Conservation (phyloP, 2,113 vertebrate genomes). For the Mionectes macconnelli region DNA sequence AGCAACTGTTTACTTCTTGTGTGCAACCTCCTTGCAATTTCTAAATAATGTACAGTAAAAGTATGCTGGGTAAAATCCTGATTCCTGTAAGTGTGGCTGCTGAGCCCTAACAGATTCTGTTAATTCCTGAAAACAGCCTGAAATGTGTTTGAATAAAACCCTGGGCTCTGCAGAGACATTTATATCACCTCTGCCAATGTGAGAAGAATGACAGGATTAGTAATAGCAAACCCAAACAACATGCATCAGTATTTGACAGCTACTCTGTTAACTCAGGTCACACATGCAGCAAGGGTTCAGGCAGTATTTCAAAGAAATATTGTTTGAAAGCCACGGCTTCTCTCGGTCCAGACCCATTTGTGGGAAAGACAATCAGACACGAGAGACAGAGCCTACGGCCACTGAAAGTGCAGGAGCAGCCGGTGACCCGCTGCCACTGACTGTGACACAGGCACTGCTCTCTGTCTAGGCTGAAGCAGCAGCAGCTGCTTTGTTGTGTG, state of each 20-base stretch:
- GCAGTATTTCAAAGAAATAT: background rate
- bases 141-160: background rate
- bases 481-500: background rate
- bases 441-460: accelerated
- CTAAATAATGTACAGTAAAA: background rate
- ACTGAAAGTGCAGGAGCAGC: accelerated
- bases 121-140: background rate
- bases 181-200: background rate
- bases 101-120: background rate
- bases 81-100: background rate
- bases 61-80: background rate
- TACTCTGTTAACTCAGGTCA: background rate
- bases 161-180: background rate
- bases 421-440: accelerated
- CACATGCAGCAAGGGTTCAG: background rate
- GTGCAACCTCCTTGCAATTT: background rate
- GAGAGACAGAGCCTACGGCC: accelerated
- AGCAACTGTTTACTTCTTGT: background rate
- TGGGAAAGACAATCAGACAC: background rate
- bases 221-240: background rate
- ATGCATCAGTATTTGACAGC: background rate
- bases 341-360: background rate
- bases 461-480: background rate
- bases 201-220: background rate
- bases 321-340: background rate